Conservation (phyloP, 1,140 invertebrate genomes). For the Geopemphigus sp. region DNA sequence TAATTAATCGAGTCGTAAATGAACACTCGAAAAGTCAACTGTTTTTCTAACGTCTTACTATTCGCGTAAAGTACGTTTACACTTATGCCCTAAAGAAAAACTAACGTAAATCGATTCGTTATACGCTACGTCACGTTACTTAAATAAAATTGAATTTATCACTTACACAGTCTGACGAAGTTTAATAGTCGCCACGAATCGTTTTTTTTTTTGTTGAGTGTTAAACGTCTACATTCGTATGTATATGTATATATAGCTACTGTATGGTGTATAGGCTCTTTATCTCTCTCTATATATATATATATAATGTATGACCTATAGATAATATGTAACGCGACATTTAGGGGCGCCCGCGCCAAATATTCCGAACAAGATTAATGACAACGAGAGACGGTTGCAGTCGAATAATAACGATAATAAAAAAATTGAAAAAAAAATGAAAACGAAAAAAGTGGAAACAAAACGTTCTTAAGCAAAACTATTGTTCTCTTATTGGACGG, state of each 20-base stretch:
- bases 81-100: not conserved
- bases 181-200: not conserved
- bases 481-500: constrained; percentile 48
- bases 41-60: not conserved
- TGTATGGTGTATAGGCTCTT: too few relatives aligned
- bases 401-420: not conserved
- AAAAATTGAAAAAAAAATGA: constrained; percentile 6
- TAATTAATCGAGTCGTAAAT: constrained; percentile 1
- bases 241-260: too few relatives aligned
- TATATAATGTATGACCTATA: not conserved
- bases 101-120: not conserved
- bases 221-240: not conserved
- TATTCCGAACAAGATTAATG: constrained; percentile 36
- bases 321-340: not conserved
- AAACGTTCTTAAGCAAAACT: constrained; percentile 41
- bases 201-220: not conserved
- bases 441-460: constrained; percentile 15
- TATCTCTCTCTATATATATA: too few relatives aligned
- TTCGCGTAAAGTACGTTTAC: not conserved
- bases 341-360: constrained; percentile 22
- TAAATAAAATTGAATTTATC: not conserved
- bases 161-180: not conserved
- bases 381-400: constrained; percentile 12
- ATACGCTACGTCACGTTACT: not conserved
- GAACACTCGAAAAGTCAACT: not conserved